These are phyloP conservation scores for Eilema caniola DNA, from an alignment of 2,888 invertebrate species.

Conservation along the genomic window DNA sequence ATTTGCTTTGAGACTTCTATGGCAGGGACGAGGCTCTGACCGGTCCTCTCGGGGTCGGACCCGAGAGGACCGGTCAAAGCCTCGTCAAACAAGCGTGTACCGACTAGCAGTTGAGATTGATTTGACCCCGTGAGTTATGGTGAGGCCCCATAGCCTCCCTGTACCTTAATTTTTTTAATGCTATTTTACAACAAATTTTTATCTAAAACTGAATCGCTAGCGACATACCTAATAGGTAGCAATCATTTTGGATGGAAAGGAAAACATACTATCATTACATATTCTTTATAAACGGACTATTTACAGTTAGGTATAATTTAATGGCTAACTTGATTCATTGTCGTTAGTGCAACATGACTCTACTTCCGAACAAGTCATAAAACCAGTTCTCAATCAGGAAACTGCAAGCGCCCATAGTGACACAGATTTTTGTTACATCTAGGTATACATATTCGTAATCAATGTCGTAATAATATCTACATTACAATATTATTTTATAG, in stretches of 20 bases:
- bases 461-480: no score
- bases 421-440: slow-evolving; percentile 7
- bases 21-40: no score
- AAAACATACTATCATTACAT: no score
- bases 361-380: slow-evolving; percentile 41
- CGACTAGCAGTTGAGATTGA: not conserved
- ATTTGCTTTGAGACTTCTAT: not conserved
- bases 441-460: no score
- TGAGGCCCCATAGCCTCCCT: not conserved
- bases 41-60: no score
- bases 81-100: no score
- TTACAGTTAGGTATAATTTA: not conserved
- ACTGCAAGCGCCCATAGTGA: slow-evolving; percentile 24
- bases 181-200: no score
- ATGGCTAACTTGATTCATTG: slow-evolving; percentile 14
- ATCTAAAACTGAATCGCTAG: no score
- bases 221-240: no score
- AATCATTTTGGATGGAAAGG: no score
- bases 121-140: not conserved
- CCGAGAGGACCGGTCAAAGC: not conserved
- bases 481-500: no score
- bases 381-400: slow-evolving; percentile 49
- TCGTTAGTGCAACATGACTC: slow-evolving; percentile 22
- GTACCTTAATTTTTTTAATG: not conserved
- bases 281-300: not conserved